A percentile compares a stretch with the other conserved stretches of the same genome.
phyloP scores from a whole-genome alignment of 2,888 invertebrate species.

The Tetrapedia diversipes region DNA sequence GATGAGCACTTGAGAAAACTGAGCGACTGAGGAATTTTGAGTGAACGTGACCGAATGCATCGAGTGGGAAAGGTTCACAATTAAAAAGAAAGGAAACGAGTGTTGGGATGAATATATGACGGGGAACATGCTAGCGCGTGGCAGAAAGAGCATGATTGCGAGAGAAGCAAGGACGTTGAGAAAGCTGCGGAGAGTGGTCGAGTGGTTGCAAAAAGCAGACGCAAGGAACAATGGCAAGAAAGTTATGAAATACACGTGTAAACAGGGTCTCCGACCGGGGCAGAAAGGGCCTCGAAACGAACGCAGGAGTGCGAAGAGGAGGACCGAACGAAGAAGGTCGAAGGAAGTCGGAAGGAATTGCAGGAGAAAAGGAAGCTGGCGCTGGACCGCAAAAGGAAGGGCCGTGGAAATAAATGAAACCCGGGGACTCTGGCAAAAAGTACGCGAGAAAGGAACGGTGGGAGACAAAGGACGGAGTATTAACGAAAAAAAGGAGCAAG shows the following conservation, averaged over 20 bases:
- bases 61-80: too few relatives aligned
- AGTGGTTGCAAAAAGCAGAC: not conserved
- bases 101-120: too few relatives aligned
- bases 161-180: too few relatives aligned
- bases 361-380: not conserved
- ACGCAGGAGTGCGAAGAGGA: too few relatives aligned
- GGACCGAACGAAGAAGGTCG: not conserved
- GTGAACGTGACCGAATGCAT: too few relatives aligned
- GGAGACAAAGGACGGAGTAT: not conserved
- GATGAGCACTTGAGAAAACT: too few relatives aligned
- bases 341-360: not conserved
- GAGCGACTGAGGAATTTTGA: too few relatives aligned
- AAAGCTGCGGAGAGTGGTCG: not conserved
- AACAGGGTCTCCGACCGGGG: conserved; percentile 8
- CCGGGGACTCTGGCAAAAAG: not conserved
- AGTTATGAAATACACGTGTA: conserved; percentile 14
- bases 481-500: conserved; percentile 2
- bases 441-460: not conserved
- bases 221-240: not conserved
- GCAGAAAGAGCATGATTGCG: too few relatives aligned
- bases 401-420: conserved; percentile 13
- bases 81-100: too few relatives aligned
- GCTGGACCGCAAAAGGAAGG: not conserved
- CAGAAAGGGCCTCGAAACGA: too few relatives aligned
- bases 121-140: too few relatives aligned